Evolutionary conservation across 1,140 invertebrate genomes (phyloP), one percentile per base, ranked within the genome.

Genomic region (Oreohelix idahoensis): DNA sequence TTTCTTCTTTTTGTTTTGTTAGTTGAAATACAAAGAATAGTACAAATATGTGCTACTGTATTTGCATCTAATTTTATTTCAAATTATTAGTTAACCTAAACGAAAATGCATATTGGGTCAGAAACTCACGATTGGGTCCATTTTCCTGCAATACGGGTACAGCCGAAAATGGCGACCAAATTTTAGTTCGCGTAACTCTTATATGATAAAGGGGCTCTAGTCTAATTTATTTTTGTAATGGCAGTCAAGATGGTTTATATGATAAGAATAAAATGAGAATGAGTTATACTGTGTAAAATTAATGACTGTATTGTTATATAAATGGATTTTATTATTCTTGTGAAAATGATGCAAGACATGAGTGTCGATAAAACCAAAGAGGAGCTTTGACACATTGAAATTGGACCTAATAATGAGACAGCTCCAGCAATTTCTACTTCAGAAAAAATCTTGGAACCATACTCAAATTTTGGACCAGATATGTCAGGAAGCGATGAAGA

Each of bases 401-500:
- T 89, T 85, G 88, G 87, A 76, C 86, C 89, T 88, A 84, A 83
- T 79, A 89, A 84, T 79, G 85, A 87, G 80, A 86, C 88, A 79
- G 84, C 80, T 75, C 83, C 86, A 77, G 87, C 88, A 82, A 88
- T 86, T 82, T 85, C 86, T 80, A 78, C 87, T 84, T 89, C 87
- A 89, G 89, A 89, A 88, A 87, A 89, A 87, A 85, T 96, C 94
- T 95, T 95, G 92, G 95, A 95, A 93, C 95, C 95, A 84, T 95
- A 95, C 93, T 95, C 96, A 88, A 95, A 95, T 94, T 96, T 95
- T 95, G 95, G 96, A 94, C 96, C 96, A 93, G 96, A 97, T 94
- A 95, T 96, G 93, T 97, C 96, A 87, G 96, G 96, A 94, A 97
- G 96, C 92, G 96, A 97, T 92, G 96, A 97, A 93, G 96, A 97